phyloP scores from a whole-genome alignment of 2,113 vertebrate genomes.

The Fukomys damarensis region DNA sequence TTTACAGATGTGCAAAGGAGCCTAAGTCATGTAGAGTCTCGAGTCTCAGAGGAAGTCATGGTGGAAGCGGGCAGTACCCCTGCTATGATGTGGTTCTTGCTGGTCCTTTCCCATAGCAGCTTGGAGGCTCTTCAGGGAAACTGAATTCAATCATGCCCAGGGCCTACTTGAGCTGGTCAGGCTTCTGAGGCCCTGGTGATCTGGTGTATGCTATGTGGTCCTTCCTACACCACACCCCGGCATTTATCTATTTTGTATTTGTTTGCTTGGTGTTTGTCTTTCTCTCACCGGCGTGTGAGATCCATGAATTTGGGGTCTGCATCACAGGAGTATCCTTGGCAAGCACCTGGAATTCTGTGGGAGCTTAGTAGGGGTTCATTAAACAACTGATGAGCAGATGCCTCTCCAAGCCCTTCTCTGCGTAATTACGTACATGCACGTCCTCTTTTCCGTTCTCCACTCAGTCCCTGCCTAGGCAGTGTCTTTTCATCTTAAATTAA shows the following conservation, averaged over 20 bases:
- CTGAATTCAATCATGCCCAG: rapidly evolving
- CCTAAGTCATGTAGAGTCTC: background rate
- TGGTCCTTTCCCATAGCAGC: background rate
- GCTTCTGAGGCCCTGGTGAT: background rate
- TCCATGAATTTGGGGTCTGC: background rate
- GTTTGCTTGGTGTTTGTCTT: background rate
- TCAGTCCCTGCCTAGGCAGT: rapidly evolving
- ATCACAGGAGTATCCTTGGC: background rate
- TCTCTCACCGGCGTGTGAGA: background rate
- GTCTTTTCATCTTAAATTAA: constrained; percentile 42
- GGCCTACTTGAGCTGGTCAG: background rate
- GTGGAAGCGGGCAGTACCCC: too few relatives aligned
- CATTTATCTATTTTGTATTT: background rate
- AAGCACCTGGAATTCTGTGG: background rate
- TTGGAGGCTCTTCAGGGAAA: background rate
- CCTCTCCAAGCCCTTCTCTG: background rate
- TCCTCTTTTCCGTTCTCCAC: background rate
- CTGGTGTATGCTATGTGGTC: background rate
- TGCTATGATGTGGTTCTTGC: background rate
- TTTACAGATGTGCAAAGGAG: background rate
- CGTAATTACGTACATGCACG: background rate
- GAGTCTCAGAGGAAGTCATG: background rate
- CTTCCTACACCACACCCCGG: background rate
- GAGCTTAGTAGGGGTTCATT: background rate
- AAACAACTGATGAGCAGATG: background rate